Evolutionary conservation across 2,113 vertebrate species (phyloP).

Genomic region (Mellivora capensis): DNA sequence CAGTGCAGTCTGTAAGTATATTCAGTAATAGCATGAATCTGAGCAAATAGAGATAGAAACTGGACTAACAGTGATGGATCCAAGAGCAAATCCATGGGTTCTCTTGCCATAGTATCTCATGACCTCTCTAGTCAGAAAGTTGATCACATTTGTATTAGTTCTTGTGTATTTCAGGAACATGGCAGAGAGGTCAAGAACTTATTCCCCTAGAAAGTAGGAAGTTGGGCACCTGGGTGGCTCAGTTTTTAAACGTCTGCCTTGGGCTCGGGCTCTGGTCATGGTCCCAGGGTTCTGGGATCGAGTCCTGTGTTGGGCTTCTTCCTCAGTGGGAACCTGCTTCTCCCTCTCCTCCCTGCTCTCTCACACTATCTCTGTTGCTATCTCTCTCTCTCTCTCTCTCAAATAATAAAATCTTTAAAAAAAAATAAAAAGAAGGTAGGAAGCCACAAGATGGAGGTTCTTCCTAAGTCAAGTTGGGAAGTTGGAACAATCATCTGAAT

Average conservation of each 20-base stretch:
- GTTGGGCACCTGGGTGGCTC: neutral
- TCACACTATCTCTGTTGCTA: neutral
- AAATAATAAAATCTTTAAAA: neutral
- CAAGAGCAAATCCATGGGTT: neutral
- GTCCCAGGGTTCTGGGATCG: neutral
- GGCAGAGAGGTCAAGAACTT: neutral
- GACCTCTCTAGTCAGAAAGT: neutral
- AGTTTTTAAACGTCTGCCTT: neutral
- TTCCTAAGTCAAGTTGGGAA: neutral
- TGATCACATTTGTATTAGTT: neutral
- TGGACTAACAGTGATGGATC: neutral
- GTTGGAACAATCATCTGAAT: neutral
- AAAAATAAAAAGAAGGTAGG: neutral
- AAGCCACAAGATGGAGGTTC: neutral
- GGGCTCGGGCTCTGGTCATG: neutral
- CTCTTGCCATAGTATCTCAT: neutral
- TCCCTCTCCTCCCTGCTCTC: neutral
- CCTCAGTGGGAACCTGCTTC: neutral
- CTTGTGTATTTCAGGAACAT: neutral
- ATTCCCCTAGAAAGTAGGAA: neutral
- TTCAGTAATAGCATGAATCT: neutral
- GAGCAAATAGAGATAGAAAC: neutral
- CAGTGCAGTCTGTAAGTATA: neutral
- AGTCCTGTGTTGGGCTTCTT: neutral
- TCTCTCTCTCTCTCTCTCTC: neutral